A percentile compares a stretch with the other conserved stretches of the same genome.
phyloP scores from a whole-genome alignment of 2,888 invertebrate genomes.

The Onthophagus sagittarius region DNA sequence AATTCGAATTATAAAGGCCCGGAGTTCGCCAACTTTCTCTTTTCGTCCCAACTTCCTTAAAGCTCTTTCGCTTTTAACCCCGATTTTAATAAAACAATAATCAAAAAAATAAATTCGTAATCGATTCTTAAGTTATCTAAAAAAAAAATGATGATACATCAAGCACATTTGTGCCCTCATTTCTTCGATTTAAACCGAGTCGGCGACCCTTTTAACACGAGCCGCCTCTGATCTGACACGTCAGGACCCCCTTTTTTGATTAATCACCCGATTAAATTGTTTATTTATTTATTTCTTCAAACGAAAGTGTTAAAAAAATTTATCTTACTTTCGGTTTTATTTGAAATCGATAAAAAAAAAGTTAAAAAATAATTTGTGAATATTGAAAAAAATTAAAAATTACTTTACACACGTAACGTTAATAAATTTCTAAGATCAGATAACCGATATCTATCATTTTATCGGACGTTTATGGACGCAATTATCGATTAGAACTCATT shows the following conservation, averaged over 20 bases:
- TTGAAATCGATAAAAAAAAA: background rate
- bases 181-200: background rate
- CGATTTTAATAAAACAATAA: no score
- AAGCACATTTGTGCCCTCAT: background rate
- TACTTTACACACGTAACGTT: background rate
- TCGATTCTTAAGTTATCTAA: background rate
- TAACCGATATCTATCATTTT: background rate
- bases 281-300: background rate
- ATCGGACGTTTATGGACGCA: background rate
- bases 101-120: background rate
- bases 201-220: background rate
- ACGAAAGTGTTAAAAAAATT: background rate
- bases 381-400: background rate
- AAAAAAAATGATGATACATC: background rate
- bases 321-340: background rate
- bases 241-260: background rate
- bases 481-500: background rate
- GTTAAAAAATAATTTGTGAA: background rate
- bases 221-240: background rate
- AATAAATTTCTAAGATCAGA: background rate
- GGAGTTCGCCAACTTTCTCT: conserved; percentile 12
- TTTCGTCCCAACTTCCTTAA: background rate
- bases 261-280: background rate
- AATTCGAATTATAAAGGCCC: conserved; percentile 43
- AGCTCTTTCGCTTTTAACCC: background rate